Percentiles rank a stretch among this genome's conserved stretches.
phyloP scores from a whole-genome alignment of 2,113 vertebrate species.

The Clarias batrachus region DNA sequence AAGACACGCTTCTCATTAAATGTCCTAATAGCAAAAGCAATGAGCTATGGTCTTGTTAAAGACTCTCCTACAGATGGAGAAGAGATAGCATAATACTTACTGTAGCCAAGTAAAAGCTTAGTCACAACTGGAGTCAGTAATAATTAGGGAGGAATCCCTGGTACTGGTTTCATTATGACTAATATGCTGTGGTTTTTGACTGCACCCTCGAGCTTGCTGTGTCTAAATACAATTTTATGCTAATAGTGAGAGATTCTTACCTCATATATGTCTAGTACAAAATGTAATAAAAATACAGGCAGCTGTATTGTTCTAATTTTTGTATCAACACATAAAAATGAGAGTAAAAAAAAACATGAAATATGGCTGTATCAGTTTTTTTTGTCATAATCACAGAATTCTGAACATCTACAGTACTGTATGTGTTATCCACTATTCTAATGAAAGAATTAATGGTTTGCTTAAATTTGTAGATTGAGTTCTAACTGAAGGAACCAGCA shows the following conservation, averaged over 20 bases:
- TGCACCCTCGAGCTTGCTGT: conserved; percentile 11
- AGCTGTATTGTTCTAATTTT: background rate
- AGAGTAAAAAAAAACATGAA: background rate
- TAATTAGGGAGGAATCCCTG: conserved; percentile 13
- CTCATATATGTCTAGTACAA: background rate
- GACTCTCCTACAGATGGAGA: background rate
- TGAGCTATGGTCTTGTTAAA: background rate
- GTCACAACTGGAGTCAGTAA: conserved; percentile 17
- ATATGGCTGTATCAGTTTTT: background rate
- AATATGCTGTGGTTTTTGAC: conserved; percentile 17
- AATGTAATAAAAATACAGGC: background rate
- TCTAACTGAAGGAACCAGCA: background rate
- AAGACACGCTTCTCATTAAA: background rate
- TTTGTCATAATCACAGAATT: background rate
- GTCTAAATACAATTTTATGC: conserved; percentile 32
- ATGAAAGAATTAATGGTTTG: background rate
- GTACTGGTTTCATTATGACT: conserved; percentile 20
- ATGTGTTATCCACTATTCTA: background rate
- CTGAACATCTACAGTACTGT: background rate
- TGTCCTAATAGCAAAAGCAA: background rate
- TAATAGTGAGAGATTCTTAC: conserved; percentile 14
- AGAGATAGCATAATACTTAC: background rate
- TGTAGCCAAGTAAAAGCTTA: conserved; percentile 13
- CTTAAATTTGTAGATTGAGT: background rate
- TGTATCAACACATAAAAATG: background rate